A percentile compares a stretch with the other conserved stretches of the same genome.
These are phyloP conservation scores for Parauchenoglanis punctatus DNA, from an alignment of 2,797 vertebrate species.

Conservation along the genomic window DNA sequence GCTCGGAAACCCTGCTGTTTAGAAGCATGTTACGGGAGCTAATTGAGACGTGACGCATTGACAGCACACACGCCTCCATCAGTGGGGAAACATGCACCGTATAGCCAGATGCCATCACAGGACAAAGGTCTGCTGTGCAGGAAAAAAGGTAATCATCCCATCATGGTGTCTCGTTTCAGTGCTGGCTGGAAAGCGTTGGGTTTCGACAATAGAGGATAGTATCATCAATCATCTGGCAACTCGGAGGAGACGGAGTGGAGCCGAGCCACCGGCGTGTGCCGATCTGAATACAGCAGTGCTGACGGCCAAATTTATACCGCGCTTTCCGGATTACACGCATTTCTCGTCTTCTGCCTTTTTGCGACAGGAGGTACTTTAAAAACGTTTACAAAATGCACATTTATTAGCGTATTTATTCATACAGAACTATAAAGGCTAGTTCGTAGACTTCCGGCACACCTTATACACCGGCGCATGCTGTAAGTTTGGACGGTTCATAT, in stretches of 20 bases:
- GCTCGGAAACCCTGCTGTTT: background rate
- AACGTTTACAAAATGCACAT: background rate
- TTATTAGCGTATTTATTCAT: background rate
- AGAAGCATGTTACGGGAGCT: background rate
- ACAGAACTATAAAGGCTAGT: too few relatives aligned
- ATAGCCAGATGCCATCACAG: background rate
- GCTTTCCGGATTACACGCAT: background rate
- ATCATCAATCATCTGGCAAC: conserved; percentile 4
- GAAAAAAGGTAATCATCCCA: background rate
- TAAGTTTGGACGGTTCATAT: too few relatives aligned
- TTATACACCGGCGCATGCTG: too few relatives aligned
- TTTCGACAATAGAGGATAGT: conserved; percentile 34
- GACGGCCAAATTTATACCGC: background rate
- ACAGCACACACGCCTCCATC: background rate
- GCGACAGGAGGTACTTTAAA: background rate
- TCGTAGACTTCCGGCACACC: too few relatives aligned
- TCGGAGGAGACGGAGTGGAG: background rate
- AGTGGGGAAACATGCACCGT: background rate
- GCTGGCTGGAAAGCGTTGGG: conserved; percentile 40
- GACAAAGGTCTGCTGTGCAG: background rate
- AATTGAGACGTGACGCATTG: conserved; percentile 11
- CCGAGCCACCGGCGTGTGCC: background rate
- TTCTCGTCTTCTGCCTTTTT: background rate
- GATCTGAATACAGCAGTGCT: background rate
- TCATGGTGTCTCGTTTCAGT: conserved; percentile 19